Percentiles rank a stretch among this genome's conserved stretches.
phyloP scores from a whole-genome alignment of 2,888 invertebrate species.

The Phalera bucephala region DNA sequence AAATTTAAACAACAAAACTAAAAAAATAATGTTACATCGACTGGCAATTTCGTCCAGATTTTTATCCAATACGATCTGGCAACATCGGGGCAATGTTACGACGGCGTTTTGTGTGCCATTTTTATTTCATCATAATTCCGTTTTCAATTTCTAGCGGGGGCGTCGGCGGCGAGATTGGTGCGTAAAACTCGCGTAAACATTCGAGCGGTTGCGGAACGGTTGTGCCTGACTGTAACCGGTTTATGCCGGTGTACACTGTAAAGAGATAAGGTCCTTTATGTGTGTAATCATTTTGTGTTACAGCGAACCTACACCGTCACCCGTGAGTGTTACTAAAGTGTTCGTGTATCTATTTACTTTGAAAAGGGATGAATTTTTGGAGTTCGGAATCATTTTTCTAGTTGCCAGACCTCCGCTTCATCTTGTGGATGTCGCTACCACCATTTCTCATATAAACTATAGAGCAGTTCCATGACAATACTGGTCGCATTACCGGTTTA shows the following conservation, averaged over 20 bases:
- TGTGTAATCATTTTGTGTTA: slow-evolving; percentile 78
- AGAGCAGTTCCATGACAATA: no score
- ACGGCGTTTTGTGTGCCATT: slow-evolving; percentile 48
- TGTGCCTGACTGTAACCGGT: slow-evolving; percentile 70
- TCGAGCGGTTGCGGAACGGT: slow-evolving; percentile 69
- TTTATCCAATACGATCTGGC: slow-evolving; percentile 6
- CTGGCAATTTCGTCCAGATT: background rate
- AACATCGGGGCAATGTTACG: slow-evolving; percentile 20
- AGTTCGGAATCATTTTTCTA: no score
- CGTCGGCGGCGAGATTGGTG: slow-evolving; percentile 66
- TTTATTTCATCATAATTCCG: slow-evolving; percentile 74
- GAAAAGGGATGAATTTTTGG: no score
- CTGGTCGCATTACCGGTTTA: no score
- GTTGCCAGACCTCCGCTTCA: no score
- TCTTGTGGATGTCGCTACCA: no score
- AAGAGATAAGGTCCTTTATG: slow-evolving; percentile 79
- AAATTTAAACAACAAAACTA: no score
- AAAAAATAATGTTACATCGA: no score
- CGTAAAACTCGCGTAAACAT: slow-evolving; percentile 79
- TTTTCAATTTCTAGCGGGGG: slow-evolving; percentile 74
- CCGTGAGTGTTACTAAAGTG: slow-evolving; percentile 65
- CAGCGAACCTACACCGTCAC: slow-evolving; percentile 55
- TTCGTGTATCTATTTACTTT: background rate
- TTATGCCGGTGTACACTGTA: slow-evolving; percentile 71
- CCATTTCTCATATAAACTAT: no score